A percentile compares a stretch with the other conserved stretches of the same genome.
Evolutionary conservation across 2,797 vertebrate species (phyloP).

Genomic region (Eurystomus glaucurus): DNA sequence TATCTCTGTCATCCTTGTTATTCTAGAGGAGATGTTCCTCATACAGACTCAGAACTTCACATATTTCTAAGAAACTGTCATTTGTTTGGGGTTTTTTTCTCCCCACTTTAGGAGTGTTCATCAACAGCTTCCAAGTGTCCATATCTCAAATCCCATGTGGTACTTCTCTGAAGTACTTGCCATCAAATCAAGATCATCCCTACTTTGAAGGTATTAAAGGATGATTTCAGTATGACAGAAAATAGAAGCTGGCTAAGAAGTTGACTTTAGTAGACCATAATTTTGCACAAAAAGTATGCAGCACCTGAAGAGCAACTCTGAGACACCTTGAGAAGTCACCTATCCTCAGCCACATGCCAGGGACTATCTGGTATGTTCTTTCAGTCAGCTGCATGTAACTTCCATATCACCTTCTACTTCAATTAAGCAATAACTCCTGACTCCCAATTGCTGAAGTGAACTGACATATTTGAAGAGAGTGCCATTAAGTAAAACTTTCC

Average conservation of each 20-base stretch:
- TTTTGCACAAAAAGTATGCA: not conserved
- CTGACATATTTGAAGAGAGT: not conserved
- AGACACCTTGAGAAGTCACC: not conserved
- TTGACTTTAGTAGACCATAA: not conserved
- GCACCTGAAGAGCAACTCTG: not conserved
- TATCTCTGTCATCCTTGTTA: not conserved
- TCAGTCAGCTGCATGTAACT: fast-evolving
- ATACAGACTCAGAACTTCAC: not conserved
- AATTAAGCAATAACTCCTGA: fast-evolving
- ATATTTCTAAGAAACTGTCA: not conserved
- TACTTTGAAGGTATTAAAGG: not conserved
- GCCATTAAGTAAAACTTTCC: not conserved
- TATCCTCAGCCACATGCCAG: not conserved
- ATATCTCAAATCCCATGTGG: not conserved
- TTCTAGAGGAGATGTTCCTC: not conserved
- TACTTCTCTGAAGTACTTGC: not conserved
- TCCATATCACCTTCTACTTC: not conserved
- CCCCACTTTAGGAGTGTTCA: not conserved
- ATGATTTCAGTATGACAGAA: not conserved
- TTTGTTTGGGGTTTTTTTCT: not conserved
- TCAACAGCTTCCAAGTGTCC: not conserved
- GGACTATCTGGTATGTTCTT: not conserved
- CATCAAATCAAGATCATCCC: not conserved
- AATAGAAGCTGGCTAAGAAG: not conserved
- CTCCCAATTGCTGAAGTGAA: not conserved